A percentile compares a stretch with the other conserved stretches of the same genome.
phyloP scores from a whole-genome alignment of 2,797 vertebrate genomes.

The Amblyopsis hoosieri region DNA sequence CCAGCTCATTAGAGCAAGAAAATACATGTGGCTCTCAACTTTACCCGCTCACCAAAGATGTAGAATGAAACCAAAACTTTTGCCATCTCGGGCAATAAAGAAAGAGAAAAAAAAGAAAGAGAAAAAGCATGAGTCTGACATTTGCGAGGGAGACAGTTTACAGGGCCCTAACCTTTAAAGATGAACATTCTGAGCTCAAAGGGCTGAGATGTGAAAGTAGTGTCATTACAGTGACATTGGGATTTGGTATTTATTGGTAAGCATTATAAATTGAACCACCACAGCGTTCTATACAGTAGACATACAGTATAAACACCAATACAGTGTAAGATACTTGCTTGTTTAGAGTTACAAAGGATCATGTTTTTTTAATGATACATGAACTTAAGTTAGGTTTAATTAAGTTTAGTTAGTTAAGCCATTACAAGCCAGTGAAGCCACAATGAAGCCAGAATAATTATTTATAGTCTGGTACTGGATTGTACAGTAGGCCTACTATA shows the following conservation, averaged over 20 bases:
- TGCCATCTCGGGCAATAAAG: not conserved
- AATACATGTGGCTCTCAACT: not conserved
- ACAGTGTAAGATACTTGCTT: no score
- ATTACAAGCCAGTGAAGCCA: no score
- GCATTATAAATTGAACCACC: not conserved
- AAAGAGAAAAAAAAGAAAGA: not conserved
- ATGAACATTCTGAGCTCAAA: slow-evolving; percentile 43
- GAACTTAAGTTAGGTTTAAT: no score
- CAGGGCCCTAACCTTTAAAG: slow-evolving; percentile 67
- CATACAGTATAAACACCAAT: not conserved
- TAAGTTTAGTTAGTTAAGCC: no score
- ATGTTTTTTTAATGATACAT: no score
- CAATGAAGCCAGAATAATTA: no score
- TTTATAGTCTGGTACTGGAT: no score
- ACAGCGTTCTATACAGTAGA: not conserved
- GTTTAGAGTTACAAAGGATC: no score
- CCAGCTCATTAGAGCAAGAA: not conserved
- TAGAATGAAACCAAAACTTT: not conserved
- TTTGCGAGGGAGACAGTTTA: slow-evolving; percentile 59
- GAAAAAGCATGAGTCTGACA: slow-evolving; percentile 37
- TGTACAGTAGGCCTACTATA: no score
- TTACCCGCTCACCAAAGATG: slow-evolving; percentile 41
- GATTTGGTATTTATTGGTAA: slow-evolving; percentile 1
- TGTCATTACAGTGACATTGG: slow-evolving; percentile 24
- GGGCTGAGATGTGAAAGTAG: slow-evolving; percentile 42